phyloP scores from a whole-genome alignment of 2,797 vertebrate genomes.

The Takifugu ocellatus region DNA sequence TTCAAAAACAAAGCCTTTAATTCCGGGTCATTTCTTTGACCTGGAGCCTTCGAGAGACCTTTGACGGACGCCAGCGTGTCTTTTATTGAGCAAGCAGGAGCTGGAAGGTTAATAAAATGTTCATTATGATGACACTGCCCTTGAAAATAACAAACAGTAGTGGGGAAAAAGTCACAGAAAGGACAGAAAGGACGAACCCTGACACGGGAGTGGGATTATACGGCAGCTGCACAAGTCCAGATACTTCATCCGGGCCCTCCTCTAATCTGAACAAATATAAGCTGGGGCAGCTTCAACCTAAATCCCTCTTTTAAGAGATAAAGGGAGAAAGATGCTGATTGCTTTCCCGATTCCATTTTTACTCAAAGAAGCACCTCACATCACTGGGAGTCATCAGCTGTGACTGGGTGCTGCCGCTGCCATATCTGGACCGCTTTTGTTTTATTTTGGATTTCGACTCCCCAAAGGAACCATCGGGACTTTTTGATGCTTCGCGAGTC shows the following conservation, averaged over 20 bases:
- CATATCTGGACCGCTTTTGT: conserved; percentile 47
- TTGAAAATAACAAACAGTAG: conserved; percentile 21
- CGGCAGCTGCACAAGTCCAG: conserved; percentile 29
- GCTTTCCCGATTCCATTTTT: conserved; percentile 53
- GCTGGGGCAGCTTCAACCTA: conserved; percentile 59
- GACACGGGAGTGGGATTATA: conserved; percentile 41
- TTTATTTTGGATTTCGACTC: conserved; percentile 59
- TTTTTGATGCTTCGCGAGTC: conserved; percentile 44
- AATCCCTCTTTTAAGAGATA: conserved; percentile 76
- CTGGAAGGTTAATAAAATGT: conserved; percentile 14
- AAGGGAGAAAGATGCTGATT: conserved; percentile 66
- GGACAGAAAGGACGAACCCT: no score
- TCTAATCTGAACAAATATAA: conserved; percentile 72
- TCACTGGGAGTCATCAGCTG: conserved; percentile 52
- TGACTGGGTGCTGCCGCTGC: conserved; percentile 41
- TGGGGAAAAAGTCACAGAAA: conserved; percentile 18
- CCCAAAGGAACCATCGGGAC: conserved; percentile 50
- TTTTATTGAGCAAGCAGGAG: conserved; percentile 15
- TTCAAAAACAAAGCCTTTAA: background rate
- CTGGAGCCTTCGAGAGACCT: conserved; percentile 14
- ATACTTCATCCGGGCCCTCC: conserved; percentile 54
- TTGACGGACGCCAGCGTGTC: conserved; percentile 28
- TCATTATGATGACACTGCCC: conserved; percentile 21
- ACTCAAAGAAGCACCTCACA: conserved; percentile 57
- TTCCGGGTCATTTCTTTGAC: conserved; percentile 14